A percentile compares a stretch with the other conserved stretches of the same genome.
Evolutionary conservation across 2,888 invertebrate genomes (phyloP).

Genomic region (Lingula anatina): DNA sequence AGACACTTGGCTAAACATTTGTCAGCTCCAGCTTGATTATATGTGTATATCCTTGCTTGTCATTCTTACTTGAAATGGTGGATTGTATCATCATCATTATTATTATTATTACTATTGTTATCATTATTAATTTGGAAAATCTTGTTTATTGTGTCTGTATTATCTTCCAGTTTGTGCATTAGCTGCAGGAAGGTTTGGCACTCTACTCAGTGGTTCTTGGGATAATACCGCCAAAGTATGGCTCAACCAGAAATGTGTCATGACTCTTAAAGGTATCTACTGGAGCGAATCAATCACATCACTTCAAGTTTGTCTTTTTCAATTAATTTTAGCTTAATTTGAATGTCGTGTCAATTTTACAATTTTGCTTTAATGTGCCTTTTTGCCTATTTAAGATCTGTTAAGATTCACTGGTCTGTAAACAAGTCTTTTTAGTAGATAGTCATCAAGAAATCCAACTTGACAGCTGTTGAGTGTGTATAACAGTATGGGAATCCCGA

Average conservation of each 20-base stretch:
- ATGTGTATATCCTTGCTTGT: not conserved
- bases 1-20: not conserved
- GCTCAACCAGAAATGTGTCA: constrained; percentile 59
- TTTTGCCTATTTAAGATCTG: too few relatives aligned
- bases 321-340: not conserved
- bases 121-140: constrained; percentile 4
- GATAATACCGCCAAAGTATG: constrained; percentile 84
- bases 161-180: constrained; percentile 55
- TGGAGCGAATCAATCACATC: not conserved
- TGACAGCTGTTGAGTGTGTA: too few relatives aligned
- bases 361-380: too few relatives aligned
- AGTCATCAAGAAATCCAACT: too few relatives aligned
- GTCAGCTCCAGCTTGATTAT: not conserved
- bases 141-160: too few relatives aligned
- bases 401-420: too few relatives aligned
- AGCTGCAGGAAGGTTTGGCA: constrained; percentile 54
- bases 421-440: too few relatives aligned
- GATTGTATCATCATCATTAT: not conserved
- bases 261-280: constrained; percentile 55
- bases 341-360: too few relatives aligned
- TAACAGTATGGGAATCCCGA: too few relatives aligned
- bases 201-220: constrained; percentile 85
- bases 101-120: too few relatives aligned
- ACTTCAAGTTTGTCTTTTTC: not conserved
- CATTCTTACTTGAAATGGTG: too few relatives aligned